Base-by-base conservation (phyloP, 2,888 invertebrate species). In the Notocelia uddmanniana region DNA sequence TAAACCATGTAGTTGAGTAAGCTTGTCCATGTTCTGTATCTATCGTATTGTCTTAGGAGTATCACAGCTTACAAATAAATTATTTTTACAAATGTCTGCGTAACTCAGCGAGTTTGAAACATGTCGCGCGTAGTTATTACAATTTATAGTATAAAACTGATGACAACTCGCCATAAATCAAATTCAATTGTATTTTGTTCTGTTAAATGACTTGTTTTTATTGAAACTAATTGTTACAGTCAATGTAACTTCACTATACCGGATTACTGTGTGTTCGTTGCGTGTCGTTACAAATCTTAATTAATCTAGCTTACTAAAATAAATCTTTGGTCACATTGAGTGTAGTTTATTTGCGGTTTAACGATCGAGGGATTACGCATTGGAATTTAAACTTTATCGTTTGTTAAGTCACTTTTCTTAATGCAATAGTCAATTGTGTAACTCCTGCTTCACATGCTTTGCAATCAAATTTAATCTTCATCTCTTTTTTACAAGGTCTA, bases 261-360 rank as follows among this genome's bases (percentile, higher is more conserved):
- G 26, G 45, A 41, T 15, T 2, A 8, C 59, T 18, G 37, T n/a
- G 23, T n/a, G 77, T 76, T 76, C 78, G 78, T 80, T 76, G 80
- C 68, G 80, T 77, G 79, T 80, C 75, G 76, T 75, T 80, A 81
- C 58, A 70, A 57, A 23, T 64, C 60, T 73, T 59, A 70, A 64
- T 59, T 64, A 68, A 62, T 62, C 64, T 74, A 76, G 77, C 81
- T 81, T 83, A 88, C 82, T 85, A 85, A 81, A 76, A 77, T 78
- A 83, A 84, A 87, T 93, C 92, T 93, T 93, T 93, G 92, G 92
- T 93, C 90, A 83, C 81, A 80, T 83, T 89, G 88, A 90, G 89
- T 89, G 89, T 89, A 90, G 86, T 84, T 83, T 76, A 63, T 82
- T 85, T 76, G 75, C 73, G 69, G 70, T 63, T 57, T 58, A 68